A percentile compares a stretch with the other conserved stretches of the same genome.
Conservation (phyloP, 1,140 invertebrate species). For the Archivesica marissinica region DNA sequence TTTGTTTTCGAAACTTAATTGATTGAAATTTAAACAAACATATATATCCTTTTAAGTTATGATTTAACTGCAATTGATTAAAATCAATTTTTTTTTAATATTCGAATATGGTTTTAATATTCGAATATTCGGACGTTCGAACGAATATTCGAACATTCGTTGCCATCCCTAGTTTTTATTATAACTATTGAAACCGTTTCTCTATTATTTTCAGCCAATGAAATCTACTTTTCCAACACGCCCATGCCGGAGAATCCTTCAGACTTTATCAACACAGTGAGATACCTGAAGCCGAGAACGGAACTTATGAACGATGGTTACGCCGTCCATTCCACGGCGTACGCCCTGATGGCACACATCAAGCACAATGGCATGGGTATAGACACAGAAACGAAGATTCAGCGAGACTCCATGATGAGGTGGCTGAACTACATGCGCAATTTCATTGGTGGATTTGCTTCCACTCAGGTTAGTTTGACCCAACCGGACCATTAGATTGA, state of each 20-base stretch:
- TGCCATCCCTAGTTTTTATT: no score
- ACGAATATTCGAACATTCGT: no score
- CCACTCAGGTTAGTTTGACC: conserved; percentile 89
- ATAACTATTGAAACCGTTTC: not conserved
- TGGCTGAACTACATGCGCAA: conserved; percentile 97
- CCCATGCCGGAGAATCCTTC: conserved; percentile 78
- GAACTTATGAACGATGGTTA: conserved; percentile 91
- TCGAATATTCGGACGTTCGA: no score
- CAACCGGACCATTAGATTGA: not conserved
- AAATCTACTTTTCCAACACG: conserved; percentile 79
- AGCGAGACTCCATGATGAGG: conserved; percentile 89
- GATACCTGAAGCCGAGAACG: conserved; percentile 93
- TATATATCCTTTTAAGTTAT: no score
- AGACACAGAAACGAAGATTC: conserved; percentile 61
- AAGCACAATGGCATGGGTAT: conserved; percentile 67
- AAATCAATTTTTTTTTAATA: no score
- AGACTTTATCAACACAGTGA: conserved; percentile 87
- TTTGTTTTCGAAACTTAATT: no score
- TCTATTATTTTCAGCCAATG: conserved; percentile 72
- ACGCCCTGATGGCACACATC: conserved; percentile 93
- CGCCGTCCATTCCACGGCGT: conserved; percentile 96
- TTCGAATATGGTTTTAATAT: no score
- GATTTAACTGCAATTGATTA: no score
- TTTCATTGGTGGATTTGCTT: conserved; percentile 97
- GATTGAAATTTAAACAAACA: no score